These are phyloP conservation scores for Oscheius sp. DNA, from an alignment of 1,140 invertebrate genomes.

Conservation along the genomic window DNA sequence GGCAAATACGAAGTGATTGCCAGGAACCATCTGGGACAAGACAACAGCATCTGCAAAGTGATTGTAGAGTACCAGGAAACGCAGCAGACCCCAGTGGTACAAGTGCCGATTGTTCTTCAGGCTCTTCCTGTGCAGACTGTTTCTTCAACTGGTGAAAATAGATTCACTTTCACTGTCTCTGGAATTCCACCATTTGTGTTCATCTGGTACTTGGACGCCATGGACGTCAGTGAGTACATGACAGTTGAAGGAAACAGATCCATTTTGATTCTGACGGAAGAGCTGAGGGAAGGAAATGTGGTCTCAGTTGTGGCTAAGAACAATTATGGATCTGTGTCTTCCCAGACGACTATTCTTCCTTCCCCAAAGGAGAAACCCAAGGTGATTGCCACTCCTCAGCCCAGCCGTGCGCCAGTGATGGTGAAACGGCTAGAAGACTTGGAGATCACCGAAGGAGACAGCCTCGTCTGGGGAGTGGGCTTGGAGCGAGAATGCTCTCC, in stretches of 20 bases:
- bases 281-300: not conserved
- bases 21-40: constrained; percentile 46
- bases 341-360: constrained; percentile 21
- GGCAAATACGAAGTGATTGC: constrained; percentile 52
- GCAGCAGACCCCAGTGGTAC: not conserved
- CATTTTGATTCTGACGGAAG: constrained; percentile 17
- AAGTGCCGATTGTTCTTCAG: constrained; percentile 2
- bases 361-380: not conserved
- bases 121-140: constrained; percentile 16
- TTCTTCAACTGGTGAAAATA: not conserved
- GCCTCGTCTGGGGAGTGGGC: not conserved
- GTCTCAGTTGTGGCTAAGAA: constrained; percentile 14
- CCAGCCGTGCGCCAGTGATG: constrained; percentile 16
- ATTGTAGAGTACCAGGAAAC: constrained; percentile 45
- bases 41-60: constrained; percentile 42
- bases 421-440: constrained; percentile 24
- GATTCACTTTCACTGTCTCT: constrained; percentile 1
- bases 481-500: constrained; percentile 6
- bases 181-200: constrained; percentile 39
- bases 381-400: not conserved
- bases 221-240: constrained; percentile 22
- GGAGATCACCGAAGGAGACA: constrained; percentile 29
- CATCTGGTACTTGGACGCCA: constrained; percentile 45
- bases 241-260: constrained; percentile 18
- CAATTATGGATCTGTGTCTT: constrained; percentile 10